A percentile compares a stretch with the other conserved stretches of the same genome.
phyloP scores from a whole-genome alignment of 1,140 invertebrate species.

The Leptopilina boulardi region DNA sequence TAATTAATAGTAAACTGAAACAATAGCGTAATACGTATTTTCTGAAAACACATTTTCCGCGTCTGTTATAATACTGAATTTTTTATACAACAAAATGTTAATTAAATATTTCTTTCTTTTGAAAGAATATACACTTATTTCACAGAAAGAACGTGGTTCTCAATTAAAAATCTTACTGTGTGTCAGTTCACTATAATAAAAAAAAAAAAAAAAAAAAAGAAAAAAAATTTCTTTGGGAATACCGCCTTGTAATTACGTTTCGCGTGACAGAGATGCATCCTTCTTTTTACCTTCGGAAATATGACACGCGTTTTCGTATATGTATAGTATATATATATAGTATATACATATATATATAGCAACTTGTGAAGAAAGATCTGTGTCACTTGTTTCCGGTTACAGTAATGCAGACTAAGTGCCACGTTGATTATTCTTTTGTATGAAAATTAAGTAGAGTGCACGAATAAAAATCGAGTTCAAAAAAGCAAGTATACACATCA shows the following conservation, averaged over 20 bases:
- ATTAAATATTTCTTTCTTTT: neutral
- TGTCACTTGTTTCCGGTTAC: conserved; percentile 32
- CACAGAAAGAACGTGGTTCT: conserved; percentile 19
- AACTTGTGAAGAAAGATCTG: conserved; percentile 27
- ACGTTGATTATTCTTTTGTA: neutral
- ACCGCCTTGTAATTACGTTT: conserved; percentile 41
- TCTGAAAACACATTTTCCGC: too few species aligned
- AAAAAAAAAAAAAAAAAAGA: too few species aligned
- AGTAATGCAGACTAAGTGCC: conserved; percentile 4
- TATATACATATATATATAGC: too few species aligned
- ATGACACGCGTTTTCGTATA: conserved; percentile 23
- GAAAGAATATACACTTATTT: conserved; percentile 3
- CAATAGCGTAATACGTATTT: too few species aligned
- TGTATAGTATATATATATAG: too few species aligned
- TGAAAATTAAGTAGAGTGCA: neutral
- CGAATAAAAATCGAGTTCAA: neutral
- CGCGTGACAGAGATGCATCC: conserved; percentile 38
- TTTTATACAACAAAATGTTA: neutral
- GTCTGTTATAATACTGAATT: too few species aligned
- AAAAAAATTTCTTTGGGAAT: conserved; percentile 16
- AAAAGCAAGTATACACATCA: neutral
- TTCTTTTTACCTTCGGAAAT: conserved; percentile 8
- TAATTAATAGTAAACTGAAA: too few species aligned
- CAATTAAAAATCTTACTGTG: conserved; percentile 36
- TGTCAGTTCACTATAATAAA: conserved; percentile 26